Base-by-base conservation (phyloP, 2,113 vertebrate species). In the Perognathus longimembris region DNA sequence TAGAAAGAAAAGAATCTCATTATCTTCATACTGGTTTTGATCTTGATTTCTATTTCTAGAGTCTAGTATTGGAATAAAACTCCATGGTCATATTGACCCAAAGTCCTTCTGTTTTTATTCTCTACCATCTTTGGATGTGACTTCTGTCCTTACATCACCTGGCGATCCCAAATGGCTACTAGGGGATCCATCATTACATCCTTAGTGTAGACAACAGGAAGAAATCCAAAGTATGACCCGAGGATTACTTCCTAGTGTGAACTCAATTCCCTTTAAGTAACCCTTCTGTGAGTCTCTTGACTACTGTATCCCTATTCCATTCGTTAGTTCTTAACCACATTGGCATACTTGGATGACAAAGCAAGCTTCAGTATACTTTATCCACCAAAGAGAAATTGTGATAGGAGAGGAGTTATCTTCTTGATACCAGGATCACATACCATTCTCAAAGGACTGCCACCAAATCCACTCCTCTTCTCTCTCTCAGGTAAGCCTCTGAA, bases 321-420 rank as follows among this genome's bases (percentile, higher is more conserved):
- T 86, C 61, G 30, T 34, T 69, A 89, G 71, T 75, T 75, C 20
- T 79, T 82, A 61, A 79, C 38, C 77, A 18, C 6, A 26, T 45
- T 21, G 70, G 42, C 79, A 73, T 5, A 70, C 36, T 89, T 38
- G 42, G 50, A 34, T 40, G 22, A 34, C 75, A 85, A 30, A 81
- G 17, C 54, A 40, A 82, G 34, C 0, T 34, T 78, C 40, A 40
- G 40, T 8, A 28, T 74, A 78, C 2, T 45, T 78, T 40, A 70
- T 69, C 12, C 32, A 50, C 54, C 84, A 90, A 94, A 88, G 40
- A 18, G 70, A 76, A 88, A 21, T 82, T 90, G n/a, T 75, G 20
- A 21, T 28, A 22, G 61, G 67, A 71, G 14, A 34, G 73, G 73
- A 61, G 50, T 36, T 86, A 57, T 84, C 63, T 85, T 32, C 67